phyloP scores from a whole-genome alignment of 2,797 vertebrate species.

The Lutjanus argentimaculatus region DNA sequence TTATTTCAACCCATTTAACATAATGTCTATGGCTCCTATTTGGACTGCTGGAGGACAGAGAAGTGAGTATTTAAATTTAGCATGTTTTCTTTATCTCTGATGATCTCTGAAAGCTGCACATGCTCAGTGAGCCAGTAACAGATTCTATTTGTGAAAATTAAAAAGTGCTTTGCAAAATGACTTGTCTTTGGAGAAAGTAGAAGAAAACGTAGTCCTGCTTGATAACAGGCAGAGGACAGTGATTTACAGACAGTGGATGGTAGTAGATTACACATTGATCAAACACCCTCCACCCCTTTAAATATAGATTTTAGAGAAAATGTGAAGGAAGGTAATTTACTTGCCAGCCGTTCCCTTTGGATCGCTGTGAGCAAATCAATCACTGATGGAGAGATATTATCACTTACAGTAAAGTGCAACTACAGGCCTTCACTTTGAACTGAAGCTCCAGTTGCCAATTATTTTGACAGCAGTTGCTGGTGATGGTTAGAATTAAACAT shows the following conservation, averaged over 20 bases:
- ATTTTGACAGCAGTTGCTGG: constrained; percentile 25
- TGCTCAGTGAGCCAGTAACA: not conserved
- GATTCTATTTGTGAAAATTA: constrained; percentile 12
- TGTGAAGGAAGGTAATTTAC: constrained; percentile 71
- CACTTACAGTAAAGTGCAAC: constrained; percentile 60
- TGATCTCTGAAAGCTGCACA: not conserved
- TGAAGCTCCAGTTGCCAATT: constrained; percentile 14
- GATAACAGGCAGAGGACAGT: constrained; percentile 37
- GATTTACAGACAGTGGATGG: constrained; percentile 59
- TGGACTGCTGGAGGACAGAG: too few relatives aligned
- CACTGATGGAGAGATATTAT: constrained; percentile 64
- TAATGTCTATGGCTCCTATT: too few relatives aligned
- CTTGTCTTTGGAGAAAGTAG: not conserved
- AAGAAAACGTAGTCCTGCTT: constrained; percentile 9
- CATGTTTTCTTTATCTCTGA: too few relatives aligned
- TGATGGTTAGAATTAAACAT: constrained; percentile 6
- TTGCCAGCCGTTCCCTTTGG: constrained; percentile 53
- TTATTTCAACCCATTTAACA: too few relatives aligned
- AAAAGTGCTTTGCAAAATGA: constrained; percentile 2
- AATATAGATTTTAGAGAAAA: constrained; percentile 73
- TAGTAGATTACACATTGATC: constrained; percentile 66
- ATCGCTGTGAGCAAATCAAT: constrained; percentile 58
- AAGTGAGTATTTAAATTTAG: too few relatives aligned
- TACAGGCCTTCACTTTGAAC: constrained; percentile 35
- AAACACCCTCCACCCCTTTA: constrained; percentile 61